Conservation (phyloP, 2,888 invertebrate genomes). For the Eurytoma californica region DNA sequence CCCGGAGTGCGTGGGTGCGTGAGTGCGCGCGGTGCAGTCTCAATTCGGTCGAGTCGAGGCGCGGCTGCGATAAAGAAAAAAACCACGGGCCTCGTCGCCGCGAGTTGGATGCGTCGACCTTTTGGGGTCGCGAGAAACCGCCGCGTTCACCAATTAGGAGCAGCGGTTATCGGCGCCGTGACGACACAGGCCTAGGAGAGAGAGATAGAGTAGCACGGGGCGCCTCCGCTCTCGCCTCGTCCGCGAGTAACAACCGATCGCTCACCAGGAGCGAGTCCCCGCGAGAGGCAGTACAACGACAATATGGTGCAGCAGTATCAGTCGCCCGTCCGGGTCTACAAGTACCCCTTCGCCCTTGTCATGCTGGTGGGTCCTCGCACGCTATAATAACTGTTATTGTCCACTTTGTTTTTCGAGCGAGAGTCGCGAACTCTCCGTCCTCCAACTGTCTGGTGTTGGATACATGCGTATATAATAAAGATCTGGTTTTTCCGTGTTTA, state of each 20-base stretch:
- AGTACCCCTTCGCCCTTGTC: slow-evolving; percentile 95
- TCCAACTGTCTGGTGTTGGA: not conserved
- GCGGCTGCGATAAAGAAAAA: not conserved
- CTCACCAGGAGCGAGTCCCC: not conserved
- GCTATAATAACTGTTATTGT: not conserved
- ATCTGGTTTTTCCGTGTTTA: not conserved
- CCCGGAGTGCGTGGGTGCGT: not conserved
- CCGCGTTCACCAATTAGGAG: slow-evolving; percentile 1
- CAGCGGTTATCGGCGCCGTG: not conserved
- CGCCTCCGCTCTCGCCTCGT: not conserved
- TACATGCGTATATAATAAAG: not conserved
- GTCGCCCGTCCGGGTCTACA: slow-evolving; percentile 95
- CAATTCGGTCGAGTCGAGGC: not conserved
- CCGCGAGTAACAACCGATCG: not conserved
- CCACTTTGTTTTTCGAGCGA: not conserved
- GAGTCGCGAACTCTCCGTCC: not conserved
- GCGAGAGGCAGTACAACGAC: not conserved
- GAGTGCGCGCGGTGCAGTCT: not conserved
- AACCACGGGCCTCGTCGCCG: not conserved
- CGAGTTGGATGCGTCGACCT: not conserved
- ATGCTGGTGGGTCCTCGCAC: slow-evolving; percentile 88
- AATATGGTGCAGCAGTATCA: slow-evolving; percentile 97
- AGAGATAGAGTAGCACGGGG: not conserved
- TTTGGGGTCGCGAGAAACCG: not conserved
- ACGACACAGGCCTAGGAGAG: not conserved